A percentile compares a stretch with the other conserved stretches of the same genome.
phyloP scores from a whole-genome alignment of 2,113 vertebrate genomes.

The Podilymbus podiceps region DNA sequence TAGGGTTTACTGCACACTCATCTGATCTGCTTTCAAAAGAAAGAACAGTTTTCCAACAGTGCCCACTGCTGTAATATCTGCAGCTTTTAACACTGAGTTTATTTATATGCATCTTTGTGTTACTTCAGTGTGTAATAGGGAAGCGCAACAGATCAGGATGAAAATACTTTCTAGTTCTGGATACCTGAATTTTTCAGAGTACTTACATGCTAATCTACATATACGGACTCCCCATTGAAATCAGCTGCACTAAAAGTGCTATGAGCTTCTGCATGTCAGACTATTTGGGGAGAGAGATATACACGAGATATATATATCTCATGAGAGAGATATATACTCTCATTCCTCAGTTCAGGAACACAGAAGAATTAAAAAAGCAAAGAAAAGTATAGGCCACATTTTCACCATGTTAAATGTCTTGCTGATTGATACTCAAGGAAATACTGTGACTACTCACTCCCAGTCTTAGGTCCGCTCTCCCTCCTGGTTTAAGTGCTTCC shows the following conservation, averaged over 20 bases:
- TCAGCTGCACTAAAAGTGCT: not conserved
- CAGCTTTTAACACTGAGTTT: not conserved
- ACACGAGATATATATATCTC: no score
- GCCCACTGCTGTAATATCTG: not conserved
- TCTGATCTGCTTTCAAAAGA: not conserved
- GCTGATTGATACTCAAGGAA: not conserved
- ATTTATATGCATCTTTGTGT: not conserved
- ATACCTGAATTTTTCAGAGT: not conserved
- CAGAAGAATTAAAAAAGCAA: not conserved
- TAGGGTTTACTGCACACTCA: not conserved
- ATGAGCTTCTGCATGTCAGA: not conserved
- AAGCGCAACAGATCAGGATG: not conserved
- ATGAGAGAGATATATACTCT: no score
- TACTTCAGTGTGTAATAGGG: not conserved
- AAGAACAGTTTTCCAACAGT: not conserved
- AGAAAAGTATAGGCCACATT: not conserved
- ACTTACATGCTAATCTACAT: not conserved
- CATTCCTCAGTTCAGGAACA: not conserved
- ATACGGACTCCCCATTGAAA: not conserved
- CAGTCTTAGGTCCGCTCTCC: not conserved
- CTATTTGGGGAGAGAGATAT: not conserved
- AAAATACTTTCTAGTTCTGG: not conserved
- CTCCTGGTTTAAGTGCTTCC: not conserved
- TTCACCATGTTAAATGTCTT: not conserved
- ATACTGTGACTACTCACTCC: not conserved